Conservation (phyloP, 2,113 vertebrate species). For the Megalops atlanticus region DNA sequence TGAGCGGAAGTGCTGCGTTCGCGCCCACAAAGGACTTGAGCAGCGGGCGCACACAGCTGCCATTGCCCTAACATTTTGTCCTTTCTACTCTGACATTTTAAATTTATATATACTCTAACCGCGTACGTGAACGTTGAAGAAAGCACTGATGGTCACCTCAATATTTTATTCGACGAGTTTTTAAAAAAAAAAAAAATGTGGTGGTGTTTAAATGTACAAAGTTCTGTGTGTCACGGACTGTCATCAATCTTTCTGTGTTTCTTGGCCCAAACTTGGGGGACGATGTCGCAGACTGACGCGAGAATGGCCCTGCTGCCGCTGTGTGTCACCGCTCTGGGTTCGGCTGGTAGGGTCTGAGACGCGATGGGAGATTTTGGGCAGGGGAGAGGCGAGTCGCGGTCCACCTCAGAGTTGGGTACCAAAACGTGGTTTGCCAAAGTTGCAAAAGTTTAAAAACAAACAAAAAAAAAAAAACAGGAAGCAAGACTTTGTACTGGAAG, state of each 20-base stretch:
- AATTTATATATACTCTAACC: conserved; percentile 55
- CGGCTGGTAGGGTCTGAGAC: neutral
- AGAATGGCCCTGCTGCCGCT: neutral
- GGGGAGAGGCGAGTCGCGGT: neutral
- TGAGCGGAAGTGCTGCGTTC: neutral
- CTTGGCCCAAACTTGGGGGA: neutral
- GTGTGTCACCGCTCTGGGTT: neutral
- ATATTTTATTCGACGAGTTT: conserved; percentile 64
- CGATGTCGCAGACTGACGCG: neutral
- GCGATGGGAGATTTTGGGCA: neutral
- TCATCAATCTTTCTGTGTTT: conserved; percentile 30
- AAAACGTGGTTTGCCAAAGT: neutral
- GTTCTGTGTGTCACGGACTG: conserved; percentile 41
- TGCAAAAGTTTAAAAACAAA: neutral
- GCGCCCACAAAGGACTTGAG: neutral
- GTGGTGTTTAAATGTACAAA: conserved; percentile 56
- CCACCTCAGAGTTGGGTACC: neutral
- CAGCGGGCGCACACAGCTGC: conserved; percentile 26
- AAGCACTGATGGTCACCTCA: conserved; percentile 71
- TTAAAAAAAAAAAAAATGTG: conserved; percentile 48
- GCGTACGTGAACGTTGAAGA: conserved; percentile 53
- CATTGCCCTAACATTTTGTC: conserved; percentile 26
- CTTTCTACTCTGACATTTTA: conserved; percentile 41
- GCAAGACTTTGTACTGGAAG: neutral
- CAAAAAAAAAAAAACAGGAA: neutral